Evolutionary conservation across 2,797 vertebrate genomes (phyloP), one percentile per base, ranked within the genome.

Genomic region (Synaphobranchus kaupii): DNA sequence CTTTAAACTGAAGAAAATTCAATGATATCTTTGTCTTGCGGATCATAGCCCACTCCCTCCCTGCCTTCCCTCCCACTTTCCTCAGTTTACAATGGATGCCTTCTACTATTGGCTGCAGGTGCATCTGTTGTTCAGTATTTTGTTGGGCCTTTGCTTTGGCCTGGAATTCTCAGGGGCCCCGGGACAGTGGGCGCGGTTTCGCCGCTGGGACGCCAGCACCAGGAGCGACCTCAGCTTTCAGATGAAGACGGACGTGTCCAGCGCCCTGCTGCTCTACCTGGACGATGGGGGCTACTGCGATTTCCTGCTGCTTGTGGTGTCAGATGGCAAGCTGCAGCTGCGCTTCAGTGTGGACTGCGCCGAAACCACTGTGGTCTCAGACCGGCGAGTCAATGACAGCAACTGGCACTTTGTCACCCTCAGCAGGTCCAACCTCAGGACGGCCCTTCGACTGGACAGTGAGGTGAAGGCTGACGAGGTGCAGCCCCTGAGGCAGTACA

Each of bases 231-330:
- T 99, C 91, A 99, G 96, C 56, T 99, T 99, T 92, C 98, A 98
- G 92, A 96, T 99, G 94, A 99, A 99, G 95, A 99, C 98, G 81
- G 97, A 97, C 0, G 91, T 97, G 60, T 97, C 98, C 12, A 94
- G 97, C 3, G 98, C 97, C 90, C 96, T 99, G 87, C 91, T 99
- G 13, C 96, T 99, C 86, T 99, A 99, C 94, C 97, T 99, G 12
- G 98, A 99, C 3, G 98, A 99, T 0, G 98, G 98, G 0, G 98
- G 98, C 44, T 98, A 95, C 91, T 99, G 98, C 63, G 98, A 99
- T 94, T 99, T 99, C 90, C 96, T 99, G 83, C 97, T 98, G 44
- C 95, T 99, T 84, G 94, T 94, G 0, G 91, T 99, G 9, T 95
- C 95, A 1, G 95, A 96, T n/a, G 98, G 98, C 47, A 97, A 94